Base-by-base conservation (phyloP, 2,797 vertebrate species). In the Oryzias dopingdopingensis region DNA sequence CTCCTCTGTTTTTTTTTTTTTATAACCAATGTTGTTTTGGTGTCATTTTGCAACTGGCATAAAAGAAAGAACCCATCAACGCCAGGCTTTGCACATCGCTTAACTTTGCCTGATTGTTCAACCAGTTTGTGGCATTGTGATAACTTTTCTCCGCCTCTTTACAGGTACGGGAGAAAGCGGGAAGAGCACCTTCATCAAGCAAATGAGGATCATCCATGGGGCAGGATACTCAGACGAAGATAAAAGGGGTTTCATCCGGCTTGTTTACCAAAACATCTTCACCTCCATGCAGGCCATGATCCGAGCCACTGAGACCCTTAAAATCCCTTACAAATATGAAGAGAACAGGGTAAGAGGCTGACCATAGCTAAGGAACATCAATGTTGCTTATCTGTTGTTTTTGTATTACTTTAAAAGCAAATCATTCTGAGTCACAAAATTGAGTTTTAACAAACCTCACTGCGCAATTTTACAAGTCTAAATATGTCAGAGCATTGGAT, bases 271-370 rank as follows among this genome's bases (percentile, higher is more conserved):
- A 86, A 97, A 97, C 89, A 93, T 97, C 90, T 96, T 97, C 90
- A 96, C 95, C 69, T 95, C 96, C 92, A 96, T 96, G 94, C 95
- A 97, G 93, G 92, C 96, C 79, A 95, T 97, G 95, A 93, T 98
- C 86, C 92, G 95, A 0, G 96, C 96, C 88, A 95, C 94, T 71
- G 96, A 97, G 79, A 95, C 91, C 43, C 92, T 98, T 32, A 96
- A 95, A 91, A 97, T 98, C 88, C 93, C 93, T 49, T 98, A 93
- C 89, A 96, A 96, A 85, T 94, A 90, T 0, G 95, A 96, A 70
- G 94, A 96, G 89, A 98, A 97, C 81, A 92, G 96, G 94, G 96
- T 97, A 74, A 82, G 81, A 37, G 0, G 10, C 18, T 13, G 32
- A 42, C 6, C 8, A 7, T 2, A n/a, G 1, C 12, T 10, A 24